Conservation (phyloP, 1,140 invertebrate genomes). For the Aphis craccivora region DNA sequence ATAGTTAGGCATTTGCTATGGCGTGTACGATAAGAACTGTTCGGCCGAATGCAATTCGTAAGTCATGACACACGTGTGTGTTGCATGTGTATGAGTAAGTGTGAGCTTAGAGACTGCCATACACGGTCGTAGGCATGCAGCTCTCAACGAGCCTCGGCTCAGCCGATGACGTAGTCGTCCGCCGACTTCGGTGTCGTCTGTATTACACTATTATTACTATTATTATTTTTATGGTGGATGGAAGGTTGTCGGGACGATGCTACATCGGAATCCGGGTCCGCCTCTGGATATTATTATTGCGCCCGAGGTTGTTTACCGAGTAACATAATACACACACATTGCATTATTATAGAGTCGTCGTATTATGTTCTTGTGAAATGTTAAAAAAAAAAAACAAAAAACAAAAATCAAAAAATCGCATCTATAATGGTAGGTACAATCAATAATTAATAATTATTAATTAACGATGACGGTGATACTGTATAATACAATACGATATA, state of each 20-base stretch:
- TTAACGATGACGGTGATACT: background rate
- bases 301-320: background rate
- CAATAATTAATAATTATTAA: background rate
- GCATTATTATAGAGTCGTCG: background rate
- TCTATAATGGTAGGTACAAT: background rate
- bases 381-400: no score
- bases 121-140: background rate
- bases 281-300: background rate
- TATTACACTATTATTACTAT: background rate
- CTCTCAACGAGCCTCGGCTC: background rate
- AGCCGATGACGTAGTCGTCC: background rate
- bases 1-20: no score
- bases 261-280: constrained; percentile 6
- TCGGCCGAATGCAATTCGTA: background rate
- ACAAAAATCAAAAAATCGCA: no score
- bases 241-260: background rate
- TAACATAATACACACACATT: background rate
- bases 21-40: no score
- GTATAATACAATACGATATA: background rate
- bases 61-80: background rate
- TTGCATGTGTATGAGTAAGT: no score
- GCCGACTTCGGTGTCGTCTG: background rate
- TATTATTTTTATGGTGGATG: background rate
- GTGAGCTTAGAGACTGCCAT: background rate
- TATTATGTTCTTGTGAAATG: background rate